These are phyloP conservation scores for Sinocyclocheilus maitianheensis DNA, from an alignment of 2,113 vertebrate species.

Conservation along the genomic window DNA sequence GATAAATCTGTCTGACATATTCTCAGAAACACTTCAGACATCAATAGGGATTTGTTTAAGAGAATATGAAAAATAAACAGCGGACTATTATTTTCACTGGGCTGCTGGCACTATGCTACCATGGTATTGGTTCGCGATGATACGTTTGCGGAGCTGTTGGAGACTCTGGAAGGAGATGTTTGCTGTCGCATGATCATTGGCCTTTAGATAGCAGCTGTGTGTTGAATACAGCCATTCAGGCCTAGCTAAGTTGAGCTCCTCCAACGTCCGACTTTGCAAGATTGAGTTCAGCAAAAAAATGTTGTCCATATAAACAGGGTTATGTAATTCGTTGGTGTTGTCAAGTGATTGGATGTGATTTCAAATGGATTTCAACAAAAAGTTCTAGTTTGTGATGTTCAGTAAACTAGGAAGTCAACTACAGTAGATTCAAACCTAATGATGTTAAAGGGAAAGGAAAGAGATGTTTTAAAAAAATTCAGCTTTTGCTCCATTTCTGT, in stretches of 20 bases:
- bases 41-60: conserved; percentile 71
- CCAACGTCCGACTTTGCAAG: neutral
- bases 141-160: neutral
- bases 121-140: neutral
- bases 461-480: no score
- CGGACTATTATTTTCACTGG: conserved; percentile 35
- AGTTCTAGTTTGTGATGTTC: neutral
- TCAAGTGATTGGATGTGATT: neutral
- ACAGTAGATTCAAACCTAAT: neutral
- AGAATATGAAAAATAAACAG: conserved; percentile 54
- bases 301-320: neutral
- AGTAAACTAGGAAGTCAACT: neutral
- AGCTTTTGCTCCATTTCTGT: no score
- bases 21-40: conserved; percentile 72
- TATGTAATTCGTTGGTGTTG: neutral
- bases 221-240: conserved; percentile 1
- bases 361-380: neutral
- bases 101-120: neutral
- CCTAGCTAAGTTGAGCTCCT: neutral
- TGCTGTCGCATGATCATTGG: neutral
- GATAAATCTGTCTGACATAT: conserved; percentile 70
- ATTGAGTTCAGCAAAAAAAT: no score
- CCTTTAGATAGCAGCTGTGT: conserved; percentile 16
- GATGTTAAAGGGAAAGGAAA: neutral
- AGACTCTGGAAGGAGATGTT: conserved; percentile 5